Evolutionary conservation across 2,113 vertebrate genomes (phyloP).

Genomic region (Chelonoidis abingdonii): DNA sequence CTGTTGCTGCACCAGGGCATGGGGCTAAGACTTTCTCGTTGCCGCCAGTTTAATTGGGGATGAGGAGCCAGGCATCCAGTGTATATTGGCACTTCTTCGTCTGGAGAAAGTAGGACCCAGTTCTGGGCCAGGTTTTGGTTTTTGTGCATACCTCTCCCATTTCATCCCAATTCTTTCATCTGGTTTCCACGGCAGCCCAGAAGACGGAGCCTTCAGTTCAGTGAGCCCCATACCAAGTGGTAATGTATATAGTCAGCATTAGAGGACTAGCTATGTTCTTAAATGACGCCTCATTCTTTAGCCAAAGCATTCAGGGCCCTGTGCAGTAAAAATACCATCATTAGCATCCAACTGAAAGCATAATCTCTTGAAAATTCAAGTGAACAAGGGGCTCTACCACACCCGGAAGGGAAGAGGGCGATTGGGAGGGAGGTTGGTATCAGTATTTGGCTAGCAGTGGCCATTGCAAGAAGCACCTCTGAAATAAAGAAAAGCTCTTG

Average conservation of each 20-base stretch:
- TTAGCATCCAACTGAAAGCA: not conserved
- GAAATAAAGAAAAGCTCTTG: not conserved
- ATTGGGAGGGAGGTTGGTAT: not conserved
- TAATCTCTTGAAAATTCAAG: not conserved
- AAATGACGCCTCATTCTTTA: not conserved
- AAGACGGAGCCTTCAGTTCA: not conserved
- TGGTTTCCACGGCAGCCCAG: not conserved
- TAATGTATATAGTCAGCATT: not conserved
- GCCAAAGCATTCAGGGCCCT: rapidly evolving
- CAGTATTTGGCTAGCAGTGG: not conserved
- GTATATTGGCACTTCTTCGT: not conserved
- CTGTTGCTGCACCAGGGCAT: not conserved
- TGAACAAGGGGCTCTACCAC: not conserved
- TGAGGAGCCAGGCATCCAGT: not conserved
- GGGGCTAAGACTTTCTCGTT: rapidly evolving
- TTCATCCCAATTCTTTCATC: not conserved
- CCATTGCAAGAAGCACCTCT: not conserved
- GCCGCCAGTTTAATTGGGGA: not conserved
- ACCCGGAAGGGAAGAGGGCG: not conserved
- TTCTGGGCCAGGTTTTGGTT: not conserved
- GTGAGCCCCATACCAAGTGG: not conserved
- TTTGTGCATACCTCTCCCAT: not conserved
- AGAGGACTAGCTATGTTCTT: not conserved
- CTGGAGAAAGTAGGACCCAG: not conserved
- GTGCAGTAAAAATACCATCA: not conserved